These are phyloP conservation scores for Petroica traversi DNA, from an alignment of 2,113 vertebrate species.

Conservation along the genomic window DNA sequence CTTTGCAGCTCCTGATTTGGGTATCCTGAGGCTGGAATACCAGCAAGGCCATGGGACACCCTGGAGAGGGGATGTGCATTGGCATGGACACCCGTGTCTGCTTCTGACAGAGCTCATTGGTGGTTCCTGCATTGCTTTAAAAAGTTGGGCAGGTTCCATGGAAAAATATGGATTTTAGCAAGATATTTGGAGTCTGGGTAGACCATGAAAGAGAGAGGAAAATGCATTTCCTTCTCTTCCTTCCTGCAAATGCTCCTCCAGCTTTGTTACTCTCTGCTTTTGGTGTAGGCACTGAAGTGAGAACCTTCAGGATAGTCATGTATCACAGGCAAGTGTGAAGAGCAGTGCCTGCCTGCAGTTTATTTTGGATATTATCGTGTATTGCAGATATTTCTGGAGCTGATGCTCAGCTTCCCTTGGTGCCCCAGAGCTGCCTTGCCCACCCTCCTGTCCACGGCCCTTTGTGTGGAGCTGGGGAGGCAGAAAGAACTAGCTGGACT, in stretches of 20 bases:
- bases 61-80: not conserved
- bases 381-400: not conserved
- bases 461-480: not conserved
- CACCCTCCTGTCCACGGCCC: not conserved
- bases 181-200: not conserved
- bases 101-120: fast-evolving
- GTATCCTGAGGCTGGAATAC: not conserved
- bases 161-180: not conserved
- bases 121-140: not conserved
- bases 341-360: not conserved
- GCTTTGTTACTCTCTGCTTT: not conserved
- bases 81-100: fast-evolving
- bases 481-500: fast-evolving
- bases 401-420: not conserved
- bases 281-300: not conserved
- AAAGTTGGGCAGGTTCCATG: not conserved
- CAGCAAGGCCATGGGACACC: not conserved
- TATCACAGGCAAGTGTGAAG: not conserved
- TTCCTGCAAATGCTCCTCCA: not conserved
- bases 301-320: not conserved
- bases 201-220: not conserved
- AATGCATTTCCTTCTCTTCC: not conserved
- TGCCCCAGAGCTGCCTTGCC: not conserved
- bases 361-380: not conserved
- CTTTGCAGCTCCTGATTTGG: not conserved